Base-by-base conservation (phyloP, 2,888 invertebrate genomes). In the Diarsia brunnea region DNA sequence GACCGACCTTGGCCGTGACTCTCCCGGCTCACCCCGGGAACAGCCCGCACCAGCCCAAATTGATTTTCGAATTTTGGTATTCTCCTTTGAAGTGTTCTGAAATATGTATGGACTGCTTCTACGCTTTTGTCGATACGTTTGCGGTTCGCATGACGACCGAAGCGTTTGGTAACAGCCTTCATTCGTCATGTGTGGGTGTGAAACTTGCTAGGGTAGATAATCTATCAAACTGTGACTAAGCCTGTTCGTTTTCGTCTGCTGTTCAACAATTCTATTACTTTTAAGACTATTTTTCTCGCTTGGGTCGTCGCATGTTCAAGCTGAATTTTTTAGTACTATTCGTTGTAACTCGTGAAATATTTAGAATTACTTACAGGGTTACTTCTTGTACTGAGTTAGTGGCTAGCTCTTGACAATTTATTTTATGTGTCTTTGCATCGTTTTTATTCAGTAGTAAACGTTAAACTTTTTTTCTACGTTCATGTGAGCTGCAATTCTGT, bases 1-100 rank as follows among this genome's bases (percentile, higher is more conserved):
- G 92, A 90, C 92, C 93, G 96, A 96, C 96, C 96, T 96, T 96
- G 96, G 95, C 96, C 96, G 94, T 96, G 96, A 96, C 96, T 95
- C 96, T 95, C 94, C 92, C 90, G 69, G 79, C 69, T 90, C 90
- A 89, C 90, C 91, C 90, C 90, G 90, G 90, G 91, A 87, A 82
- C 90, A 89, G 88, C 90, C 92, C 93, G 89, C 87, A 91, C 90
- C 87, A 90, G 85, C 87, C 89, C 88, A 91, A 95, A 95, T 94
- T 94, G 94, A 95, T 95, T 95, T 94, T 94, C 89, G 93, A 95
- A 95, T 95, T 94, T 94, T 75, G 60, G 63, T 78, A 79, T 87
- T 80, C 73, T 82, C 69, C 85, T 89, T 88, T 85, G 87, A 79
- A 89, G 86, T 87, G 87, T 89, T 86, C 79, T 73, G 53, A 81